These are phyloP conservation scores for Bovichtus diacanthus DNA, from an alignment of 2,797 vertebrate genomes.

Conservation along the genomic window DNA sequence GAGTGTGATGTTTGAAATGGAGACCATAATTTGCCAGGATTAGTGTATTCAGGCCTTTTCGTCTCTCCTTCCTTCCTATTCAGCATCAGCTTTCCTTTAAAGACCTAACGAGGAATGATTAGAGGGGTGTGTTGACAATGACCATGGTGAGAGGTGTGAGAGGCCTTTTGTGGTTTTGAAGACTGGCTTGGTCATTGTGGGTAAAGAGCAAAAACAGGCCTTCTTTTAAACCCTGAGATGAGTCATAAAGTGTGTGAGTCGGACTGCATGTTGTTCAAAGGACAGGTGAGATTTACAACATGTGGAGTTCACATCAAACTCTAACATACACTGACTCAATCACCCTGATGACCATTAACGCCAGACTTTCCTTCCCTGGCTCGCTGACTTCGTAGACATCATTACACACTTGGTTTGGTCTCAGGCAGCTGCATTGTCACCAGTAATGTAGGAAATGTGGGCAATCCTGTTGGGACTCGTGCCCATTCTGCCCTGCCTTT, in stretches of 20 bases:
- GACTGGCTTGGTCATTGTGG: conserved; percentile 14
- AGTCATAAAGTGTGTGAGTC: not conserved
- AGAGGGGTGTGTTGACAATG: conserved; percentile 53
- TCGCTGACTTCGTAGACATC: not conserved
- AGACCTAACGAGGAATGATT: conserved; percentile 55
- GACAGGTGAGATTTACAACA: conserved; percentile 27
- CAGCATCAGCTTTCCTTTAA: conserved; percentile 42
- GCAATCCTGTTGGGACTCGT: conserved; percentile 27
- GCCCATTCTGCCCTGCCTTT: conserved; percentile 25
- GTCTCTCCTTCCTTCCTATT: conserved; percentile 50
- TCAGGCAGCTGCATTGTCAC: conserved; percentile 53
- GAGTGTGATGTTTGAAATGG: conserved; percentile 57
- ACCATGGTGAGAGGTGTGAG: conserved; percentile 26
- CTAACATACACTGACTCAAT: conserved; percentile 14
- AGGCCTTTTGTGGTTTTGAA: conserved; percentile 34
- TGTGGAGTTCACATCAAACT: conserved; percentile 6
- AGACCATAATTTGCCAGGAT: conserved; percentile 71
- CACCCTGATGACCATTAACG: conserved; percentile 32
- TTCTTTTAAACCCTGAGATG: conserved; percentile 5
- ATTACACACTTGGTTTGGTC: conserved; percentile 35
- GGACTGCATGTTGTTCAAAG: conserved; percentile 8
- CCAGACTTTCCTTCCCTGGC: conserved; percentile 13
- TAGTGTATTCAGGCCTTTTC: conserved; percentile 58
- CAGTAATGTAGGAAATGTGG: conserved; percentile 53
- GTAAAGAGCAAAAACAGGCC: conserved; percentile 28